Evolutionary conservation across 2,888 invertebrate genomes (phyloP), one percentile per base, ranked within the genome.

Genomic region (Thereva nobilitata): DNA sequence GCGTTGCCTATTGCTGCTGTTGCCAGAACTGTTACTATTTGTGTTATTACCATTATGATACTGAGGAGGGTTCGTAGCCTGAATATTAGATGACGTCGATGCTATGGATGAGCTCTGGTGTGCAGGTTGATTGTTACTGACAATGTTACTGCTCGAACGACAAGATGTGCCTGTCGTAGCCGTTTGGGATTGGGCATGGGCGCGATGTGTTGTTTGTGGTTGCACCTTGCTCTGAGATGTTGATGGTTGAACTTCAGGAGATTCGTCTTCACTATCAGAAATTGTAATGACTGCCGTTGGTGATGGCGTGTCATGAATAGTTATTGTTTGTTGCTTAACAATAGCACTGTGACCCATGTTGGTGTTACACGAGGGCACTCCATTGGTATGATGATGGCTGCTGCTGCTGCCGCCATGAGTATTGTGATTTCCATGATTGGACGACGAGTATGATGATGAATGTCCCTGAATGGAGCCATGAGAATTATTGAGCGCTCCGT

Each of bases 241-340:
- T 70, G 23, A 72, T 67, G 67, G 71, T 68, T 66, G 74, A n/a
- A 74, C 70, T 66, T 80, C 83, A 6, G 83, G 83, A 64, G 86
- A 83, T 75, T 97, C 96, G 77, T 96, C 96, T 77, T 96, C 96
- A 74, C 95, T 95, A 79, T 97, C 97, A 12, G 93, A 93, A 75
- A 95, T 95, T 49, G 96, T 97, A 76, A 97, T 97, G 73, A 97
- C 95, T 66, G 95, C 94, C 52, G 95, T 91, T 3, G 96, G 96
- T 40, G 95, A 95, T 1, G 97, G 97, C 37, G 97, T 95, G 82
- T 96, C 96, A 72, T 93, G 89, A 75, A 97, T 96, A 66, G 96
- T 95, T 77, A 97, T 96, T 10, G 95, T 95, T 77, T 93, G 95
- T 68, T 80, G 79, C 71, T 79, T 79, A 42, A 80, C 75, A 67